Evolutionary conservation across 2,888 invertebrate species (phyloP), one percentile per base, ranked within the genome.

Genomic region (Iselma pallidipennis): DNA sequence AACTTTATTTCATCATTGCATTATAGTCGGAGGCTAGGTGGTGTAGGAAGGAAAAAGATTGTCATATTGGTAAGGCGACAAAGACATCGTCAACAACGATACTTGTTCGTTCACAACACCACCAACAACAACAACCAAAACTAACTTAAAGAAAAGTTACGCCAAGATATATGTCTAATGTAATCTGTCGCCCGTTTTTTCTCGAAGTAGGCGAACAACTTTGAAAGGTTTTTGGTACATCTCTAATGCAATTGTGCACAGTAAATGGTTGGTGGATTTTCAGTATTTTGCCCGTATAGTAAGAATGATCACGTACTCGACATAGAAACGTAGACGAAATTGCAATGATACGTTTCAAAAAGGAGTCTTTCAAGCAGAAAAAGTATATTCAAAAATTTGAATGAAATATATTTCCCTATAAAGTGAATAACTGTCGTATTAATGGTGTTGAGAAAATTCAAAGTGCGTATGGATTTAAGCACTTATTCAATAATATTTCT

Each of bases 1-100:
- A 67, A 68, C 63, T 63, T 63, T 63, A 59, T 59, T 58, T 59
- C 53, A 53, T 59, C 63, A 63, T 59, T 63, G 59, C 59, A 63
- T 57, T 55, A 55, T 29, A 42, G 19, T 14, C 12, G 49, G 21
- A 26, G 26, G 9, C 28, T 55, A 55, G 10, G 25, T 19, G 10
- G 51, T 29, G 4, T 12, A 14, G 7, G 28, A 10, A n/a, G 12
- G 26, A 29, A 49, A 49, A 56, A 4, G 56, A 21, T 19, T n/a
- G 29, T 45, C 16, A 25, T 28, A 56, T 5, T n/a, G 6, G 9
- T 37, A 16, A 37, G 5, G 2, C 9, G 37, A 37, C 37, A n/a
- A 37, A 45, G 21, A 21, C 12, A 45, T 10, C 45, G 21, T 10
- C 21, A 45, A 21, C 10, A 21, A 45, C 21, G 45, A 12, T 45